Evolutionary conservation across 1,140 invertebrate genomes (phyloP).

Genomic region (Linepithema humile): DNA sequence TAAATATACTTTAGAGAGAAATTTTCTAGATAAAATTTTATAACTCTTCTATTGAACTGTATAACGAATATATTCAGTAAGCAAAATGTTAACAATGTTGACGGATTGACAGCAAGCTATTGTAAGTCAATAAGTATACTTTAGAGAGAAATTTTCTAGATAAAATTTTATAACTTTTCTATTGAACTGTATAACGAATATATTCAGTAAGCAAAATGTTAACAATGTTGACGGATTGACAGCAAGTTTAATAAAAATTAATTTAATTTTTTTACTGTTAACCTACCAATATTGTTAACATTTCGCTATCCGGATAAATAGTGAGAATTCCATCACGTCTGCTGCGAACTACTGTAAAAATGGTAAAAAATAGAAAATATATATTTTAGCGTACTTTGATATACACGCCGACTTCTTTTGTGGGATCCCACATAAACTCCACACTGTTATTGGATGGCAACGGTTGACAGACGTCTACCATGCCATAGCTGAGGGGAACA

Average conservation of each 20-base stretch:
- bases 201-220: no score
- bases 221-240: no score
- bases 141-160: background rate
- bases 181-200: background rate
- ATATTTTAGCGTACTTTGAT: constrained; percentile 88
- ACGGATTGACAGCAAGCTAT: background rate
- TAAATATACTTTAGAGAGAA: background rate
- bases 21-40: background rate
- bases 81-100: no score
- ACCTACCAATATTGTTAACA: no score
- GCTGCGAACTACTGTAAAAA: no score
- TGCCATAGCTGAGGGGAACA: constrained; percentile 96
- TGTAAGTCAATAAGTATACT: background rate
- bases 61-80: background rate
- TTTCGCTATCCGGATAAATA: no score
- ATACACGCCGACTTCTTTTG: constrained; percentile 97
- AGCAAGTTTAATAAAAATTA: background rate
- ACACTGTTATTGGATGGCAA: constrained; percentile 89
- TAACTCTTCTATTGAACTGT: background rate
- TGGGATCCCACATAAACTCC: constrained; percentile 97
- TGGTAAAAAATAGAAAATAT: background rate
- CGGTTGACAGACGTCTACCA: constrained; percentile 93
- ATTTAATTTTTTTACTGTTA: no score
- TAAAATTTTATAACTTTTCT: background rate
- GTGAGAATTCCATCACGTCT: background rate